Percentiles rank a stretch among this genome's conserved stretches.
Evolutionary conservation across 2,113 vertebrate species (phyloP).

Genomic region (Oreocharis arfaki): DNA sequence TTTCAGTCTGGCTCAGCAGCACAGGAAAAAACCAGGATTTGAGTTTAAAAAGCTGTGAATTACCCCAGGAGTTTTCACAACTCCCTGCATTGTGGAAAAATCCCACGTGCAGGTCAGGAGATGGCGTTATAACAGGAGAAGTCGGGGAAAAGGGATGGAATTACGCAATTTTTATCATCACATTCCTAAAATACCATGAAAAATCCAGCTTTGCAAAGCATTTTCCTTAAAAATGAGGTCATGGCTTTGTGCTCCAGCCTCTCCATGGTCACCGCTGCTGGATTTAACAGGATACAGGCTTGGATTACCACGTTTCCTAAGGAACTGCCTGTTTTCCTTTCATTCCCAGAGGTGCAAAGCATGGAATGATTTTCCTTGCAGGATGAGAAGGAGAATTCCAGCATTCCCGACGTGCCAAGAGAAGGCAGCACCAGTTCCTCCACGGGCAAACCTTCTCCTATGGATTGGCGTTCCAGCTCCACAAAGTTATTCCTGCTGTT

Average conservation of each 20-base stretch:
- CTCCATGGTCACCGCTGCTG: no score
- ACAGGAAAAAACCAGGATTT: not conserved
- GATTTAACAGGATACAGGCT: no score
- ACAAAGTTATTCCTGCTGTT: not conserved
- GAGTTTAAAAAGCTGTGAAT: not conserved
- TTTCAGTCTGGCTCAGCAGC: not conserved
- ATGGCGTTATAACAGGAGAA: not conserved
- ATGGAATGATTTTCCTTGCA: not conserved
- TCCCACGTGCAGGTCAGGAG: not conserved
- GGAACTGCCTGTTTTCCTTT: not conserved
- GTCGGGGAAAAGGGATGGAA: not conserved
- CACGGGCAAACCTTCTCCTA: not conserved
- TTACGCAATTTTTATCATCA: not conserved
- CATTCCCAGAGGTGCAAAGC: not conserved
- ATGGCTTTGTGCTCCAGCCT: not conserved
- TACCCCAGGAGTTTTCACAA: not conserved
- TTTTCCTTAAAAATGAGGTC: not conserved
- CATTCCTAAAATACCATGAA: not conserved
- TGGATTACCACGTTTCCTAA: not conserved
- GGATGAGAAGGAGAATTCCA: not conserved
- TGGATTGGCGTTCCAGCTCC: not conserved
- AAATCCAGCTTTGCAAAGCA: not conserved
- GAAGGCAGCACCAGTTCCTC: not conserved
- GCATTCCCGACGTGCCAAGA: not conserved
- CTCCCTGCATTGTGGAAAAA: not conserved